Percentiles rank a stretch among this genome's conserved stretches.
Conservation (phyloP, 2,113 vertebrate genomes). For the Notothenia coriiceps region DNA sequence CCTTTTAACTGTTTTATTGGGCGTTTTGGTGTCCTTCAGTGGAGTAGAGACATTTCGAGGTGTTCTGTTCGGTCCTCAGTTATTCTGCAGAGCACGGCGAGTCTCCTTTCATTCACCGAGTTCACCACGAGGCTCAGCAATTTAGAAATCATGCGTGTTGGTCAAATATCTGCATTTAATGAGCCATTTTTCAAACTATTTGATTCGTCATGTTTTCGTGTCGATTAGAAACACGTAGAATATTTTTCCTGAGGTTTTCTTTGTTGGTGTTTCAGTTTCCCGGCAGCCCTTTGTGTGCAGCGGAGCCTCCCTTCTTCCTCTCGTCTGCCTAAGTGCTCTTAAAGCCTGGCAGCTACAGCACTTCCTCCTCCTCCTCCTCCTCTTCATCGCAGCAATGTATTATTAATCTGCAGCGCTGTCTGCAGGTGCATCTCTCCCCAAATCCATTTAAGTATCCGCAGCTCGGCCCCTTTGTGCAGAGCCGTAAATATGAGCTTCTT, state of each 20-base stretch:
- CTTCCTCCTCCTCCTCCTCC: conserved; percentile 58
- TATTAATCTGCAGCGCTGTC: conserved; percentile 79
- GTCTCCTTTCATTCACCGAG: neutral
- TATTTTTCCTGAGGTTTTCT: neutral
- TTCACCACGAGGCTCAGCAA: neutral
- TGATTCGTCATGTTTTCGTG: neutral
- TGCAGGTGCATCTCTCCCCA: conserved; percentile 75
- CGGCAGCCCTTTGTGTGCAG: conserved; percentile 32
- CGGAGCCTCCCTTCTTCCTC: conserved; percentile 61
- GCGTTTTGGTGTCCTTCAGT: too few species aligned
- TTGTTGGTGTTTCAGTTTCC: neutral
- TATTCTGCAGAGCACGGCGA: too few species aligned
- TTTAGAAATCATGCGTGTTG: neutral
- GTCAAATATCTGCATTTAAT: neutral
- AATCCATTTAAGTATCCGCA: conserved; percentile 72
- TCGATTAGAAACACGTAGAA: too few species aligned
- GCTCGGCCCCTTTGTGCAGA: conserved; percentile 47
- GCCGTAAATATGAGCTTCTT: neutral
- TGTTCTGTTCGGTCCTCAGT: too few species aligned
- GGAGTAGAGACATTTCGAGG: too few species aligned
- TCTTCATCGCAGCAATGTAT: conserved; percentile 64
- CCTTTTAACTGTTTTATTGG: too few species aligned
- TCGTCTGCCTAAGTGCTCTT: conserved; percentile 79
- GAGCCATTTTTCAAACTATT: neutral
- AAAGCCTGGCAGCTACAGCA: conserved; percentile 58